Base-by-base conservation (phyloP, 2,888 invertebrate genomes). In the Eucriotettix oculatus region DNA sequence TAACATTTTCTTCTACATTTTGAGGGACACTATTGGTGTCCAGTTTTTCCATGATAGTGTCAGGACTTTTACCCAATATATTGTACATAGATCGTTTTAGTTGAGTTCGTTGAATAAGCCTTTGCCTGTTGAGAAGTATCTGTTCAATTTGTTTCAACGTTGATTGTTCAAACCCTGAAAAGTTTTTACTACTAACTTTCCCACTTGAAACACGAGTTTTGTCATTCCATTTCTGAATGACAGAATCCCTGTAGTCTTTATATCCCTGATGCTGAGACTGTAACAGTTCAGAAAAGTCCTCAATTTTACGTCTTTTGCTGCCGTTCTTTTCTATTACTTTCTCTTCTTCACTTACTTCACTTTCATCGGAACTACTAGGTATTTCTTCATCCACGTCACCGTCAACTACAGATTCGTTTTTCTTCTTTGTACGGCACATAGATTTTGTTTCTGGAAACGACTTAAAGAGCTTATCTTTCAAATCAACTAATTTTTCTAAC, bases 211-310 rank as follows among this genome's bases (percentile, higher is more conserved):
- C 73, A 65, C 87, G 81, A 0, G 94, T 96, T 73, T 93, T 93
- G 63, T 95, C 93, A 73, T 94, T 88, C 97, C 97, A 97, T 72
- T 94, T 94, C 67, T 91, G 86, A 62, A 98, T 86, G 10, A 88
- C 85, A 1, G 81, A 74, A 69, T 95, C 85, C 70, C 94, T 82
- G 68, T 85, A 90, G 10, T 77, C 69, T 65, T 75, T 78, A 65
- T 87, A 88, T 5, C 74, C 72, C 65, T 80, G 74, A 68, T 87
- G 83, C 53, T 78, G 74, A 10, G 74, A 73, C 10, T 76, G 69
- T 43, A 90, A 72, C 63, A 80, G 74, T 56, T 72, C 71, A 66
- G 82, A 81, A 69, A 79, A 85, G 16, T 85, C 81, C 54, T 72
- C 71, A 9, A 83, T 67, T 71, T 80, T 84, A 42, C 55, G 16